Evolutionary conservation across 2,888 invertebrate species (phyloP), one percentile per base, ranked within the genome.

Genomic region (Monoplex corrugatus): DNA sequence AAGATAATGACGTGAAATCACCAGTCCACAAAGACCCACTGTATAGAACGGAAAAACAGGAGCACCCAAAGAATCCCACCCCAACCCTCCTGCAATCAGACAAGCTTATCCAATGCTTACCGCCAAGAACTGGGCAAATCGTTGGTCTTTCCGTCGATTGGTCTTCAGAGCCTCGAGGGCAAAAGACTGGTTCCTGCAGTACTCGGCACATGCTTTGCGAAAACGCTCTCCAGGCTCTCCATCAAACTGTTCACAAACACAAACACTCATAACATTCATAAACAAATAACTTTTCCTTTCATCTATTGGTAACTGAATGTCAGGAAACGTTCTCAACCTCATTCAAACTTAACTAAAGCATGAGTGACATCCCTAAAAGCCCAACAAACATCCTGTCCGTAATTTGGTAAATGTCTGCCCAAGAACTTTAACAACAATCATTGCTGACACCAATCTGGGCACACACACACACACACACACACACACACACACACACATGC

Each of bases 181-280:
- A 94, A 98, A 97, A 91, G 98, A 98, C 96, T 99, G 99, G 32
- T 98, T 97, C 93, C 98, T 97, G 95, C 98, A 98, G 96, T 98
- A 99, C 35, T 97, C 97, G 0, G 98, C 97, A 40, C 98, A 98
- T 0, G 97, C 97, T 89, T 97, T 97, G 96, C 98, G 97, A 92
- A 98, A 97, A 0, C 97, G 96, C 90, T 98, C 98, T 0, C 98
- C 98, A 87, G 97, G 96, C 95, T 97, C 97, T 35, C 98, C 98
- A 94, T 98, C 98, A 96, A 98, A 98, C 97, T 97, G 63, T 68
- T 5, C 16, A 68, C 28, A 68, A 68, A 68, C 23, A 13, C 63
- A 68, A 19, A 68, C 63, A 68, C 63, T 28, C 63, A 68, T 6
- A 28, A 3, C 23, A 23, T 23, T 13, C 63, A 63, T 28, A 63